These are phyloP conservation scores for Lanius ludovicianus DNA, from an alignment of 2,113 vertebrate genomes.

Conservation along the genomic window DNA sequence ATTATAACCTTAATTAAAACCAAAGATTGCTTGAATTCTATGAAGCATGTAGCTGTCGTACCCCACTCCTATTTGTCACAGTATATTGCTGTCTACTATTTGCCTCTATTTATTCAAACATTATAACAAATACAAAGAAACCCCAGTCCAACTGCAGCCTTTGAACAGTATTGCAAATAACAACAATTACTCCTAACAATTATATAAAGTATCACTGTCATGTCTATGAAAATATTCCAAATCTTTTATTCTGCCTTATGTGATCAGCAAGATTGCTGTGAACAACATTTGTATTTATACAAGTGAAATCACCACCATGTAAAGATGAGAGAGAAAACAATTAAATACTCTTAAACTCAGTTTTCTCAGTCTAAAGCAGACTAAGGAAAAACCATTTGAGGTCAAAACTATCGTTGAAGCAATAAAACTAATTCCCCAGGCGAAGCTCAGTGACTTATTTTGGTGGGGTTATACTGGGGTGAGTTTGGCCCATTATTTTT, in stretches of 20 bases:
- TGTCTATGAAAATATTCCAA: neutral
- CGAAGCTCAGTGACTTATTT: conserved; percentile 18
- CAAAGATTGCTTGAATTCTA: neutral
- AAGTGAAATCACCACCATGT: neutral
- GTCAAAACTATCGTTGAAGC: conserved; percentile 2
- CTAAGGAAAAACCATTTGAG: conserved; percentile 4
- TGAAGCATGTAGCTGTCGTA: neutral
- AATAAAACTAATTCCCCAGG: conserved; percentile 25
- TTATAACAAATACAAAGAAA: neutral
- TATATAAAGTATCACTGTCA: neutral
- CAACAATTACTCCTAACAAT: neutral
- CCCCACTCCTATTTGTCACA: neutral
- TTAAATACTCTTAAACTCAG: neutral
- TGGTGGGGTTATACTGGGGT: conserved; percentile 4
- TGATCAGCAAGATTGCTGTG: neutral
- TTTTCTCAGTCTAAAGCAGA: neutral
- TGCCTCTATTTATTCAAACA: neutral
- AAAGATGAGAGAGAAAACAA: neutral
- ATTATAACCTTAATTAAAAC: neutral
- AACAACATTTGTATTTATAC: neutral
- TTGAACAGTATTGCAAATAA: neutral
- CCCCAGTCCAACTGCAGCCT: neutral
- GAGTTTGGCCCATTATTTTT: conserved; percentile 34
- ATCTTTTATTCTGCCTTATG: neutral
- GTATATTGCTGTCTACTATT: neutral